Base-by-base conservation (phyloP, 2,888 invertebrate genomes). In the Drosophila yooni region DNA sequence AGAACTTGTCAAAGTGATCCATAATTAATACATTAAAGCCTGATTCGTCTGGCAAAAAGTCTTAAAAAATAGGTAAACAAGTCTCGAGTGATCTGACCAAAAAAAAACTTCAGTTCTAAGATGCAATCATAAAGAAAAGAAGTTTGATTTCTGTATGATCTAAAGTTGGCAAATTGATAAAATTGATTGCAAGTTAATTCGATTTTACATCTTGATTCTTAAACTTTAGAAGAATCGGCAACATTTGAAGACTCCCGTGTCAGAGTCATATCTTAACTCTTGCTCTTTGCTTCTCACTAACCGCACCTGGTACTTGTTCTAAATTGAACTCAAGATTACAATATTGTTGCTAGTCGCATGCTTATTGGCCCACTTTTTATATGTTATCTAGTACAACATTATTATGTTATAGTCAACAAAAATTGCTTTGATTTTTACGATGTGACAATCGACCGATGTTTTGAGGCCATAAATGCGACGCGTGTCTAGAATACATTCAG, bases 401-500 rank as follows among this genome's bases (percentile, higher is more conserved):
- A 57, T 64, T 59, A 21, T 72, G 72, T 71, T 65, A 67, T 69
- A 68, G 76, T 70, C 79, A 81, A 74, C 83, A 81, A 70, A 81
- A 71, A 61, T 60, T 36, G 34, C n/a, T 33, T 31, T 48, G 50
- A 52, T 74, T 60, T 83, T 84, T 72, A 84, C 84, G 87, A 84
- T 70, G 88, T 84, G 84, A 87, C 80, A 84, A 84, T 77, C 76
- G 77, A 74, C 71, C 74, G 66, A 70, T 75, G 76, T 74, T 82
- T 69, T 67, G 70, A 36, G 69, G 71, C 25, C 71, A 56, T 70
- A 59, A 70, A 66, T 75, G 61, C 52, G 51, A 56, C 58, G 77
- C 86, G 80, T 80, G 80, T 59, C 54, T 43, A n/a, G 38, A 36
- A 5, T 33, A 59, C 79, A 80, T 74, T 71, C 25, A 11, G 5